phyloP scores from a whole-genome alignment of 2,888 invertebrate species.

The Noctua janthe region DNA sequence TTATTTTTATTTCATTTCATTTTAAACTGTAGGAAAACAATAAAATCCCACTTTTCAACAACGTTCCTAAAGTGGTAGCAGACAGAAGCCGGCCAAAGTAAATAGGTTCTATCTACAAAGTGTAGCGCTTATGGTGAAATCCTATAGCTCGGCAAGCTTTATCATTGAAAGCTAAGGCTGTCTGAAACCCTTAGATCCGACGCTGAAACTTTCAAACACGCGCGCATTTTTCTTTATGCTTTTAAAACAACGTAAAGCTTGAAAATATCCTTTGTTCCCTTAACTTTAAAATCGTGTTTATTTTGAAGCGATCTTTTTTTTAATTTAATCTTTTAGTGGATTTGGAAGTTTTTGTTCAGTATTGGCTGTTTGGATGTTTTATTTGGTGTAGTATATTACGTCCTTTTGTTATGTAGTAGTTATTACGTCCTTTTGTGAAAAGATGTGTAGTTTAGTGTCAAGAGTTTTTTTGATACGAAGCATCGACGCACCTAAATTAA shows the following conservation, averaged over 20 bases:
- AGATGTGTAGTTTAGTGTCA: too few relatives aligned
- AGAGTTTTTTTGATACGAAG: background rate
- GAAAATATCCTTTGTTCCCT: constrained; percentile 61
- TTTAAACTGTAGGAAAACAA: constrained; percentile 10
- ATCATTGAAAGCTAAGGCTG: constrained; percentile 68
- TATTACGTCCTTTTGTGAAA: background rate
- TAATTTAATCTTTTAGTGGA: constrained; percentile 26
- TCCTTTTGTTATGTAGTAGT: background rate
- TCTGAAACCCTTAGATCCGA: constrained; percentile 72
- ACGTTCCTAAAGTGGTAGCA: constrained; percentile 3
- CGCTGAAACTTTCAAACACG: constrained; percentile 76
- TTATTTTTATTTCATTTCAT: background rate
- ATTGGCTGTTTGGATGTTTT: background rate
- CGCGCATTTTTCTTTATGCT: constrained; percentile 69
- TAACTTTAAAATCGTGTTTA: constrained; percentile 55
- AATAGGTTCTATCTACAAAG: constrained; percentile 62
- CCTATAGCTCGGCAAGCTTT: constrained; percentile 69
- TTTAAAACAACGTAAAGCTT: constrained; percentile 69
- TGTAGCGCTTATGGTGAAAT: constrained; percentile 61
- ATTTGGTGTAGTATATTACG: background rate
- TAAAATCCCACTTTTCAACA: constrained; percentile 21
- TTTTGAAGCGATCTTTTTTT: constrained; percentile 38
- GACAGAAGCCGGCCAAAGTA: constrained; percentile 44
- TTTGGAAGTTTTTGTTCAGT: background rate
- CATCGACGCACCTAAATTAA: background rate